Conservation (phyloP, 2,797 vertebrate species). For the Darevskia nairensis region DNA sequence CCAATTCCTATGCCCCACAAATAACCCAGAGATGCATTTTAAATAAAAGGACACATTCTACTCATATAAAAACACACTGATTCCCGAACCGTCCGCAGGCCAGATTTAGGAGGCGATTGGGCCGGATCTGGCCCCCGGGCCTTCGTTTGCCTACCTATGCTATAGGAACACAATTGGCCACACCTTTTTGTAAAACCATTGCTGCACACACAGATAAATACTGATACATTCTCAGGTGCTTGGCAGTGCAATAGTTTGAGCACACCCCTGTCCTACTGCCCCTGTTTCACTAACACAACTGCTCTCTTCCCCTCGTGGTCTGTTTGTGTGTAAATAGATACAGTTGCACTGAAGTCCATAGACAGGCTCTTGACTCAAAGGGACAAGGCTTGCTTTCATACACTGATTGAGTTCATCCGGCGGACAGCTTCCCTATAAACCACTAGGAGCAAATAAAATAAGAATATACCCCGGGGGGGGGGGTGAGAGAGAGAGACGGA, state of each 20-base stretch:
- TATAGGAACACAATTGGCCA: too few relatives aligned
- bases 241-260: conserved; percentile 14
- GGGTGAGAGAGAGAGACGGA: background rate
- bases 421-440: conserved; percentile 62
- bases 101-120: too few relatives aligned
- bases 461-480: too few relatives aligned
- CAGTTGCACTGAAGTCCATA: background rate
- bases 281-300: background rate
- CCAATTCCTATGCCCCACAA: too few relatives aligned
- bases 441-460: conserved; percentile 20
- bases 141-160: too few relatives aligned
- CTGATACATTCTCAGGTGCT: conserved; percentile 3
- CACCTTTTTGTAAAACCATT: too few relatives aligned
- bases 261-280: too few relatives aligned
- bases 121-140: too few relatives aligned
- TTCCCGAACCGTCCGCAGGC: too few relatives aligned
- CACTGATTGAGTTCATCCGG: conserved; percentile 69
- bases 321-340: conserved; percentile 34
- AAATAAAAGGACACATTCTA: too few relatives aligned
- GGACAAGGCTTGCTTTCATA: conserved; percentile 53
- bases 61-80: too few relatives aligned
- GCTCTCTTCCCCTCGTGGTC: background rate
- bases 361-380: conserved; percentile 49
- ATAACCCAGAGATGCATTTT: too few relatives aligned
- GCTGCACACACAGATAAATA: conserved; percentile 17